phyloP scores from a whole-genome alignment of 2,113 vertebrate species.

The Cyprinodon brontotheroides region DNA sequence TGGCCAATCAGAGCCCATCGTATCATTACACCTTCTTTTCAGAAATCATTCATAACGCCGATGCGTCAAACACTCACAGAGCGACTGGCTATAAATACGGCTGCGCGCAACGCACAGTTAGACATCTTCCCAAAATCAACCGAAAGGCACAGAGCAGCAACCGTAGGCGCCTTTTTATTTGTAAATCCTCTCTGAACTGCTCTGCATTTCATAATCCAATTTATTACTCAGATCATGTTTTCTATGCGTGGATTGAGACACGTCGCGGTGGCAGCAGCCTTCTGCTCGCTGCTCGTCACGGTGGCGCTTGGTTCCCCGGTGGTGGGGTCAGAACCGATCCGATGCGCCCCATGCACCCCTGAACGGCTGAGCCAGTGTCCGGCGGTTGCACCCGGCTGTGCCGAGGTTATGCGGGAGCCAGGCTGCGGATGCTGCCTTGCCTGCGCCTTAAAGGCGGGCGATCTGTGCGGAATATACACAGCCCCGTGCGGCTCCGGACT shows the following conservation, averaged over 20 bases:
- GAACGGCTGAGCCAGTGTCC: conserved; percentile 86
- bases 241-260: conserved; percentile 69
- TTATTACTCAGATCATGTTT: conserved; percentile 45
- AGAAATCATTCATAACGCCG: conserved; percentile 83
- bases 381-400: conserved; percentile 81
- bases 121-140: conserved; percentile 73
- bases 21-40: conserved; percentile 82
- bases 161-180: conserved; percentile 30
- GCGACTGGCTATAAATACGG: conserved; percentile 80
- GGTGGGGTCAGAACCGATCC: conserved; percentile 78
- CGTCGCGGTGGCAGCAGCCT: conserved; percentile 64
- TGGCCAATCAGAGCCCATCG: conserved; percentile 76
- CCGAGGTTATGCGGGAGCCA: conserved; percentile 83
- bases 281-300: conserved; percentile 69
- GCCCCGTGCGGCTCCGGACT: conserved; percentile 89
- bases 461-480: conserved; percentile 90
- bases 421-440: conserved; percentile 91
- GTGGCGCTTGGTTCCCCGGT: conserved; percentile 54
- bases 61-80: conserved; percentile 81
- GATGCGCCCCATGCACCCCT: conserved; percentile 85
- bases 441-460: conserved; percentile 84
- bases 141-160: conserved; percentile 53
- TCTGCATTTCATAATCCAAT: conserved; percentile 43
- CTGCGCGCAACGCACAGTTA: conserved; percentile 69
- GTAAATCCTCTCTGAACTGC: conserved; percentile 19